Percentiles rank a stretch among this genome's conserved stretches.
phyloP scores from a whole-genome alignment of 2,888 invertebrate species.

The Coenonympha glycerion region DNA sequence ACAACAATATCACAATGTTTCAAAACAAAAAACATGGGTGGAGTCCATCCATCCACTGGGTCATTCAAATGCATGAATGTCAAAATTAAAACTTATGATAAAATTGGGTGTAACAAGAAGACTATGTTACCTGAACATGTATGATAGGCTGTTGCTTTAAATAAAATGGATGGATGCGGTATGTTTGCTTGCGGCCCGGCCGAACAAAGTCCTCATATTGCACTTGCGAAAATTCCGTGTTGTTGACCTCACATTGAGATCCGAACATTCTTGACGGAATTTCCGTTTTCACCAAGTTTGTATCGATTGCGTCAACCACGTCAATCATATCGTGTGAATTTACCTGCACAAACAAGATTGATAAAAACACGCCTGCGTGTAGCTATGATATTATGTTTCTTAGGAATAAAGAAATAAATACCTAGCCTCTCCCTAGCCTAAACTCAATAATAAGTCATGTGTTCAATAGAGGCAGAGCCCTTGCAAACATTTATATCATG shows the following conservation, averaged over 20 bases:
- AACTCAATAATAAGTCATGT: too few species aligned
- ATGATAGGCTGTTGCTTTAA: slow-evolving; percentile 49
- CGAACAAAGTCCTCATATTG: slow-evolving; percentile 77
- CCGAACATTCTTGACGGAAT: slow-evolving; percentile 61
- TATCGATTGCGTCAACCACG: slow-evolving; percentile 47
- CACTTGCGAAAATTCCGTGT: slow-evolving; percentile 49
- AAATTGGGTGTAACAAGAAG: too few species aligned
- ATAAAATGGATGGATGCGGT: slow-evolving; percentile 70
- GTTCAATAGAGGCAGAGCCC: too few species aligned
- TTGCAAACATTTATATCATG: too few species aligned
- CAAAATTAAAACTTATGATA: too few species aligned
- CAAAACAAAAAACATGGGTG: too few species aligned
- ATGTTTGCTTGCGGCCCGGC: slow-evolving; percentile 67
- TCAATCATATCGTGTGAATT: slow-evolving; percentile 48
- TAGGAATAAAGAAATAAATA: too few species aligned
- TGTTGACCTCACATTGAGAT: slow-evolving; percentile 56
- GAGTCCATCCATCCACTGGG: too few species aligned
- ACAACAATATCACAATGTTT: too few species aligned
- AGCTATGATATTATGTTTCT: too few species aligned
- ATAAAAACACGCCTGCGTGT: background rate
- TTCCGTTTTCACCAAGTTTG: slow-evolving; percentile 49
- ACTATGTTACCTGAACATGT: slow-evolving; percentile 55
- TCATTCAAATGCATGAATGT: too few species aligned
- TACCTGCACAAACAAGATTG: slow-evolving; percentile 39
- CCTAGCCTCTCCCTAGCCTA: too few species aligned